phyloP scores from a whole-genome alignment of 2,797 vertebrate species.

The Anomalospiza imberbis region DNA sequence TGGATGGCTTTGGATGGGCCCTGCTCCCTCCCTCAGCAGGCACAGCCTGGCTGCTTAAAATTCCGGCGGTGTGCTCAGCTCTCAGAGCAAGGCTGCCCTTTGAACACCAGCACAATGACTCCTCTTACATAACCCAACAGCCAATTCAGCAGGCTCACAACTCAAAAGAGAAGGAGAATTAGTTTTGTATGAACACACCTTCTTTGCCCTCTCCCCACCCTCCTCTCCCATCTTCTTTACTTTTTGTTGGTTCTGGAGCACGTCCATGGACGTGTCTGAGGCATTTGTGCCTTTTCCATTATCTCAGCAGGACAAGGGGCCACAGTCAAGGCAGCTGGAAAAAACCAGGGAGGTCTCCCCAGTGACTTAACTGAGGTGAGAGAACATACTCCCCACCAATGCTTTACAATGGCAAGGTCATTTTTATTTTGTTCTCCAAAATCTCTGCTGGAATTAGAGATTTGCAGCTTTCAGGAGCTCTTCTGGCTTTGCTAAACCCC shows the following conservation, averaged over 20 bases:
- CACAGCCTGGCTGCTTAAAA: slow-evolving; percentile 43
- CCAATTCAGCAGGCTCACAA: slow-evolving; percentile 36
- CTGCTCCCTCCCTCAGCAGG: not conserved
- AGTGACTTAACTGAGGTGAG: not conserved
- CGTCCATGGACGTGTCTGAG: not conserved
- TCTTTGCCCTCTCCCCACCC: not conserved
- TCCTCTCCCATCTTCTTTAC: not conserved
- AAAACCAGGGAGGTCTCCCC: not conserved
- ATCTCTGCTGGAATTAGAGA: not conserved
- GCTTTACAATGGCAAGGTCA: not conserved
- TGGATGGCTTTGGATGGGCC: slow-evolving; percentile 46
- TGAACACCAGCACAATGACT: slow-evolving; percentile 54
- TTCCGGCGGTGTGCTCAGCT: slow-evolving; percentile 28
- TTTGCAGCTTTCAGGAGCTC: not conserved
- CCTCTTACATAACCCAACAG: slow-evolving; percentile 61
- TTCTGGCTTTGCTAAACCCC: not conserved
- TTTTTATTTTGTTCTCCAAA: not conserved
- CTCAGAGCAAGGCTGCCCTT: slow-evolving; percentile 55
- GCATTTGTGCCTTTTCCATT: not conserved
- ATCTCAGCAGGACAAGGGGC: not conserved
- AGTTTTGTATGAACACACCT: not conserved
- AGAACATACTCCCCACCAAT: not conserved
- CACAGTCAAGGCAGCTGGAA: not conserved
- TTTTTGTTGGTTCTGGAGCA: not conserved
- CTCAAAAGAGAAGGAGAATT: not conserved